phyloP scores from a whole-genome alignment of 1,140 invertebrate species.

The Zeugodacus cucurbitae region DNA sequence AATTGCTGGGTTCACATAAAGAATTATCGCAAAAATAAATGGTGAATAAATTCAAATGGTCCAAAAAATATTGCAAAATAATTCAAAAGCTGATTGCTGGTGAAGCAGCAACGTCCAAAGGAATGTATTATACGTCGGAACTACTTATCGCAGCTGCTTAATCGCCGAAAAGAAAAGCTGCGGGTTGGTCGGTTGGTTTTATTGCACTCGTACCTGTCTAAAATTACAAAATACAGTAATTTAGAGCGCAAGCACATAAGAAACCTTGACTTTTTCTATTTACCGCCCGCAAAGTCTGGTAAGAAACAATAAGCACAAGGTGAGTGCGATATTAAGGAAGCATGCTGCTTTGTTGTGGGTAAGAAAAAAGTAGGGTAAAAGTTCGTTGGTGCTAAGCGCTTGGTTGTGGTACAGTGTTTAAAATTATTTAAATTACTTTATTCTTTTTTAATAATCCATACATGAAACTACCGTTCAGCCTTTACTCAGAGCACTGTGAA shows the following conservation, averaged over 20 bases:
- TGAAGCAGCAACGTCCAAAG: background rate
- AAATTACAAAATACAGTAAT: background rate
- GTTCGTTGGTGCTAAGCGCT: background rate
- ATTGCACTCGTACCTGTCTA: background rate
- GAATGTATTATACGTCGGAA: background rate
- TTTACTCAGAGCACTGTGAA: too few species aligned
- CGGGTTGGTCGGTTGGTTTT: background rate
- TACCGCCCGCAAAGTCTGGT: background rate
- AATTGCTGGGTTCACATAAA: background rate
- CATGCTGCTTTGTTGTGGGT: background rate
- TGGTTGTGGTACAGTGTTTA: background rate
- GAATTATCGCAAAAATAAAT: slow-evolving; percentile 15
- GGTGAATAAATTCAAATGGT: slow-evolving; percentile 10
- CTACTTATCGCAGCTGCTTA: background rate
- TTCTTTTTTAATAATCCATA: too few species aligned
- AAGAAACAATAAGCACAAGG: background rate
- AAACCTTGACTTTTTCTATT: background rate
- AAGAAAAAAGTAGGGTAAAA: background rate
- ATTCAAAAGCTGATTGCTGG: background rate
- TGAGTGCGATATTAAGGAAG: background rate
- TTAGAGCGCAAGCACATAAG: background rate
- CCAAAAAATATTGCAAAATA: slow-evolving; percentile 21
- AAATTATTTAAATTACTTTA: background rate
- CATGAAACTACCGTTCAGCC: too few species aligned
- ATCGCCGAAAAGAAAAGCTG: background rate